Percentiles rank a stretch among this genome's conserved stretches.
Conservation (phyloP, 2,888 invertebrate genomes). For the Leucozona laternaria region DNA sequence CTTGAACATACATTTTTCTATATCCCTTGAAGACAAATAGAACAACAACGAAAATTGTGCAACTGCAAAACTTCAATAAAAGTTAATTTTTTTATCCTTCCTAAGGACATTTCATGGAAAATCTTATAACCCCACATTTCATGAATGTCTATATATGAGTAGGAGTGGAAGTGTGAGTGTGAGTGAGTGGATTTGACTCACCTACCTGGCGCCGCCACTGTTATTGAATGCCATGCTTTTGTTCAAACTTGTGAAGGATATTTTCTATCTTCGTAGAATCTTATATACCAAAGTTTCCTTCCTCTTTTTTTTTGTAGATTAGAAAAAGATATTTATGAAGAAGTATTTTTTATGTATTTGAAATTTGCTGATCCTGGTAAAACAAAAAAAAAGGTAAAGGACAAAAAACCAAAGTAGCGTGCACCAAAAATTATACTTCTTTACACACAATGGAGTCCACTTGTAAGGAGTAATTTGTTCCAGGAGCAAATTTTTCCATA, state of each 20-base stretch:
- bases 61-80: conserved; percentile 58
- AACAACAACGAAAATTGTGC: background rate
- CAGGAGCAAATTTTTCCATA: background rate
- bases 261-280: conserved; percentile 1
- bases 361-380: conserved; percentile 23
- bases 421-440: background rate
- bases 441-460: conserved; percentile 26
- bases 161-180: background rate
- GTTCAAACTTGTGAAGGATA: conserved; percentile 21
- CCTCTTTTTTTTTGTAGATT: conserved; percentile 23
- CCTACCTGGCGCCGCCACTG: conserved; percentile 65
- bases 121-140: conserved; percentile 21
- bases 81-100: conserved; percentile 23
- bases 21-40: background rate
- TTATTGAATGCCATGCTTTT: conserved; percentile 43
- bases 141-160: background rate
- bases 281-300: background rate
- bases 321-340: conserved; percentile 1
- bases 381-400: background rate
- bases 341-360: background rate
- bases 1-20: background rate
- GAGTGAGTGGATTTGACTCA: conserved; percentile 9
- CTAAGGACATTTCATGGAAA: conserved; percentile 41
- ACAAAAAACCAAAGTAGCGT: background rate
- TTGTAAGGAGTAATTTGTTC: background rate